phyloP scores from a whole-genome alignment of 2,797 vertebrate genomes.

The Acanthiza pusilla region DNA sequence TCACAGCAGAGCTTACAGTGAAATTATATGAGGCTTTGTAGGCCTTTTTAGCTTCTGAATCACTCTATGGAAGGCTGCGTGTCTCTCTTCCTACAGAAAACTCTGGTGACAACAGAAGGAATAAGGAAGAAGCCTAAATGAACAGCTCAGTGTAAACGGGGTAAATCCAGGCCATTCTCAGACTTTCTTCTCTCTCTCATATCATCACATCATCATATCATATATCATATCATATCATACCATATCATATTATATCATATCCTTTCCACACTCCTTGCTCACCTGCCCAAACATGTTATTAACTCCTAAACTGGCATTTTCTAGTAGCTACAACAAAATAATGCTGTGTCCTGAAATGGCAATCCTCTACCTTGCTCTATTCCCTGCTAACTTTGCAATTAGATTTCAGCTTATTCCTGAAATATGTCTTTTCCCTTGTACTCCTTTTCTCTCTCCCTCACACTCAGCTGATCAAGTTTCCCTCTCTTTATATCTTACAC shows the following conservation, averaged over 20 bases:
- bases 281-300: neutral
- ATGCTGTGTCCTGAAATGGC: neutral
- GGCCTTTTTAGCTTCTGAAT: neutral
- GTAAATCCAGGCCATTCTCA: neutral
- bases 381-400: neutral
- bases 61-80: rapidly evolving
- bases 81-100: neutral
- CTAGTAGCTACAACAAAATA: neutral
- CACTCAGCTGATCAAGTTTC: neutral
- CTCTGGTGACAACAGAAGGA: neutral
- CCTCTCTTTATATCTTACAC: neutral
- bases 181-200: neutral
- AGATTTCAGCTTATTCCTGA: neutral
- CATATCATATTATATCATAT: too few relatives aligned
- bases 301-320: neutral
- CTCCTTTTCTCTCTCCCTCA: neutral
- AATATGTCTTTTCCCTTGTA: neutral
- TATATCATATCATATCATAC: too few relatives aligned
- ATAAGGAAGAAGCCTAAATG: neutral
- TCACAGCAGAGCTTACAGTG: neutral
- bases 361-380: neutral
- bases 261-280: neutral
- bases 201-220: too few relatives aligned
- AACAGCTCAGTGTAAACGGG: neutral
- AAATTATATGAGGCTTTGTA: neutral